Conservation (phyloP, 2,113 vertebrate genomes). For the Phaethon lepturus region DNA sequence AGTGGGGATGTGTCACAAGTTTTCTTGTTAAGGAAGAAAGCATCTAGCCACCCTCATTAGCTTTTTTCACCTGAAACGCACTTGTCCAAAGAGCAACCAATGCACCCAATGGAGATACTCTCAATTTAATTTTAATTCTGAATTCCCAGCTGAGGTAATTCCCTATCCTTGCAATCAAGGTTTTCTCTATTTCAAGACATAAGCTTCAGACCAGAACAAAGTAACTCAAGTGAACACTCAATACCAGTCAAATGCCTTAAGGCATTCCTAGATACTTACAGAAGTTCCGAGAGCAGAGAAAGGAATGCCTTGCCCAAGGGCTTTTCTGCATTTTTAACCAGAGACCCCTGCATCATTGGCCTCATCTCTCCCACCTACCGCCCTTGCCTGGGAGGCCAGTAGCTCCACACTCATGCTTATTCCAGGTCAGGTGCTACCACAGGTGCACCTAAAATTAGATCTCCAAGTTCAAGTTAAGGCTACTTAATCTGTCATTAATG, state of each 20-base stretch:
- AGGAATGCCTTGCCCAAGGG: background rate
- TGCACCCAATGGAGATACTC: background rate
- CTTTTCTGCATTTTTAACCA: background rate
- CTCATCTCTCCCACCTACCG: background rate
- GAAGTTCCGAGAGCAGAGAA: background rate
- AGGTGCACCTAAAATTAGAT: background rate
- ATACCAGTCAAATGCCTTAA: background rate
- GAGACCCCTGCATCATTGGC: background rate
- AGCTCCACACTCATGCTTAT: background rate
- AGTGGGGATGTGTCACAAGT: fast-evolving
- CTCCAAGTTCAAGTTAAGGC: background rate
- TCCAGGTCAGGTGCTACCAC: background rate
- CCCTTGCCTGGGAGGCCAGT: background rate
- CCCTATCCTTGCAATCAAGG: background rate
- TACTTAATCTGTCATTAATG: background rate
- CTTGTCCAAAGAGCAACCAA: background rate
- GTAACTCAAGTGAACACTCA: background rate
- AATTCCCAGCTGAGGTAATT: background rate
- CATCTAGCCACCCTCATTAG: background rate
- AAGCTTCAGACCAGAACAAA: background rate
- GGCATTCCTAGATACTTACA: background rate
- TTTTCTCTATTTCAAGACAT: background rate
- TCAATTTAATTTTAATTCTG: background rate
- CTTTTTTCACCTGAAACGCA: background rate
- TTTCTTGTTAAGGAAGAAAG: background rate